Base-by-base conservation (phyloP, 1,140 invertebrate species). In the Drosophila mojavensis region DNA sequence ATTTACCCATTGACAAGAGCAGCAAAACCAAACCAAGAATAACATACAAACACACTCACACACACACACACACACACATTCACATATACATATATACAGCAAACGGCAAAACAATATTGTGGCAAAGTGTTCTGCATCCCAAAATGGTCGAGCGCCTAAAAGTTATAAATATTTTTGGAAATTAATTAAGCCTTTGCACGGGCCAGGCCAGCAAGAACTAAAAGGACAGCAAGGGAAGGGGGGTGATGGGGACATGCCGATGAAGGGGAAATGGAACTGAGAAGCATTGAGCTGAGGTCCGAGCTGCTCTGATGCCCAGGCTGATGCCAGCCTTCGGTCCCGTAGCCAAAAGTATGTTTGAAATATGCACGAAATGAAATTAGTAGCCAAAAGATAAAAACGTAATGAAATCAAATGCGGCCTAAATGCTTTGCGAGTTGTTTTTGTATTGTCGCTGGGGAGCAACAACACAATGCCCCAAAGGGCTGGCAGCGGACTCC, bases 331-430 rank as follows among this genome's bases (percentile, higher is more conserved):
- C 48, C 41, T 7, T 54, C 48, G 26, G 36, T 24, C 5, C 26
- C 17, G 10, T 30, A 10, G 28, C 26, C 66, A 39, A 50, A 60
- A 72, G 55, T 66, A 72, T 72, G 70, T 61, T 69, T 78, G 75
- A 76, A 78, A 80, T 85, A 85, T 79, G 78, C 75, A 82, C 71
- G 71, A 79, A 88, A 79, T 79, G 79, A 86, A 88, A 86, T 78
- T 82, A 82, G 76, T 77, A 64, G 65, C 65, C 76, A 72, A 89
- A 89, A 89, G 83, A 88, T 88, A 88, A 88, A 86, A 88, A 88
- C 84, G 69, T 89, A 88, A 88, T 88, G 83, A 88, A 88, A 88
- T 83, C 68, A 88, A 88, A 89, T 89, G 84, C 84, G 79, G 84
- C 84, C 84, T 89, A 88, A 89, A 89, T 88, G 80, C 77, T 79